Conservation (phyloP, 37 sponge, comb jelly and placozoan genomes). For the Cladorhizidae sp. region DNA sequence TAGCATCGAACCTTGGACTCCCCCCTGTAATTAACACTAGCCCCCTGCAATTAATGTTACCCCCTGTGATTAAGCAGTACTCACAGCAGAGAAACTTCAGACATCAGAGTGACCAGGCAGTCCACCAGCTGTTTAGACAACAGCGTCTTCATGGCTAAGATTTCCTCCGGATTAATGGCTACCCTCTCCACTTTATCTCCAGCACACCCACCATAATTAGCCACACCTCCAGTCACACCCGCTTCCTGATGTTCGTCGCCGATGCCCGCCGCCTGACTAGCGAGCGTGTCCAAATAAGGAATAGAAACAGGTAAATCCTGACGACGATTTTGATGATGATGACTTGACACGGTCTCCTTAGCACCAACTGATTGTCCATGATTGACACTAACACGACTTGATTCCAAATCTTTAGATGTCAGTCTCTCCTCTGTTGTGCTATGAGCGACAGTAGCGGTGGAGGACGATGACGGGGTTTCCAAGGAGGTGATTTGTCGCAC, state of each 20-base stretch:
- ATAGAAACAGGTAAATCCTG: not conserved
- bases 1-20: no score
- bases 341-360: not conserved
- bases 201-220: no score
- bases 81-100: slow-evolving; percentile 50
- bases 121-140: slow-evolving; percentile 51
- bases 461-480: not conserved
- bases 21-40: no score
- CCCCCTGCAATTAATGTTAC: no score
- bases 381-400: not conserved
- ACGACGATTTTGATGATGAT: not conserved
- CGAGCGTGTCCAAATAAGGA: slow-evolving; percentile 8
- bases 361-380: not conserved
- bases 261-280: slow-evolving; percentile 10
- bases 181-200: not conserved
- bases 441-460: not conserved
- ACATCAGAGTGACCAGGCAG: slow-evolving; percentile 20
- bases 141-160: slow-evolving; percentile 19
- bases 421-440: not conserved
- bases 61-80: no score
- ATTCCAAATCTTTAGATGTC: not conserved
- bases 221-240: not conserved
- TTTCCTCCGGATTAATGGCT: slow-evolving; percentile 22
- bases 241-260: not conserved
- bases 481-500: slow-evolving; percentile 23